These are phyloP conservation scores for Parotocinclus haroldoi DNA, from an alignment of 2,797 vertebrate genomes.

Conservation along the genomic window DNA sequence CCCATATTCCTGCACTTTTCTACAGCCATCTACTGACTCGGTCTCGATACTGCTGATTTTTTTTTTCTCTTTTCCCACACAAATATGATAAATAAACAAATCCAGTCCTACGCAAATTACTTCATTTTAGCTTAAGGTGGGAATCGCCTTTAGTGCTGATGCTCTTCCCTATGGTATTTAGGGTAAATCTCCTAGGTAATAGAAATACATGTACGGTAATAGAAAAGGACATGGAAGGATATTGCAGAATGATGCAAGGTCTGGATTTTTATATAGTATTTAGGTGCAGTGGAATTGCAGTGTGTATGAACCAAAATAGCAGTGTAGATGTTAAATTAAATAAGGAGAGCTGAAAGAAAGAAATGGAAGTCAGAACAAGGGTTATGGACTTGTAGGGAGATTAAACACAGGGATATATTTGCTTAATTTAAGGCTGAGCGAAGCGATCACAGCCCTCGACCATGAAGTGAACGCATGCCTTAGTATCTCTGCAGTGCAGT, in stretches of 20 bases:
- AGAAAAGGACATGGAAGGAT: slow-evolving; percentile 18
- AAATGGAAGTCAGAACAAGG: background rate
- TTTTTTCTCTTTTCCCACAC: background rate
- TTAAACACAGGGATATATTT: slow-evolving; percentile 8
- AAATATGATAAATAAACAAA: slow-evolving; percentile 25
- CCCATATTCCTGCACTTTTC: slow-evolving; percentile 71
- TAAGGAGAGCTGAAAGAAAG: background rate
- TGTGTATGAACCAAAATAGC: background rate
- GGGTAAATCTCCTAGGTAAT: slow-evolving; percentile 9
- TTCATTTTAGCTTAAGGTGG: slow-evolving; percentile 6
- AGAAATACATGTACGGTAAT: slow-evolving; percentile 7
- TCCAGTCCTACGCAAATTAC: slow-evolving; percentile 27
- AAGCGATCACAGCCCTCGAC: slow-evolving; percentile 6
- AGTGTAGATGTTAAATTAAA: slow-evolving; percentile 4
- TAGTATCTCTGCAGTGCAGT: background rate
- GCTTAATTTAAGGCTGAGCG: background rate
- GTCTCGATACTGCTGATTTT: slow-evolving; percentile 56
- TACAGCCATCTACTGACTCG: slow-evolving; percentile 84
- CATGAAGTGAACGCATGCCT: background rate
- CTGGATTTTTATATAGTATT: background rate
- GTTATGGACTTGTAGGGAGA: slow-evolving; percentile 15
- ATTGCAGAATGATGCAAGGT: slow-evolving; percentile 21
- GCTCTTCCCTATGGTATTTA: slow-evolving; percentile 27
- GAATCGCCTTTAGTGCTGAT: slow-evolving; percentile 22
- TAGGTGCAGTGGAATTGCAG: background rate